phyloP scores from a whole-genome alignment of 92 coral and sea anemone genomes.

The Phymanthus crucifer region DNA sequence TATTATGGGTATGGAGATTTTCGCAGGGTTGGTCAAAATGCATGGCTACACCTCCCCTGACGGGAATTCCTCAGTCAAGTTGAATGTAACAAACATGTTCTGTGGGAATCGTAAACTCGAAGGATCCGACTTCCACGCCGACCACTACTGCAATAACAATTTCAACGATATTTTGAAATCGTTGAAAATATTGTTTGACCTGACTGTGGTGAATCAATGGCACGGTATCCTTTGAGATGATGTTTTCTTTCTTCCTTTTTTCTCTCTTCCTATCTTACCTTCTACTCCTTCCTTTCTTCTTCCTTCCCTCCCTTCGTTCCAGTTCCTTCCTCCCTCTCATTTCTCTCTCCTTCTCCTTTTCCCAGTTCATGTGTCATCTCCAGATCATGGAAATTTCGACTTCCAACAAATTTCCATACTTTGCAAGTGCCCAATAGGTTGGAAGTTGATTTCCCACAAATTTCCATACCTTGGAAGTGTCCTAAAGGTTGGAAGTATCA shows the following conservation, averaged over 20 bases:
- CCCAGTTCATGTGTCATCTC: not conserved
- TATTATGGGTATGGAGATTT: slow-evolving; percentile 90
- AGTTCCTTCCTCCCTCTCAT: not conserved
- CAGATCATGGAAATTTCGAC: too few relatives aligned
- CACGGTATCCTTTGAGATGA: slow-evolving; percentile 86
- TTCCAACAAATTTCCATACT: too few relatives aligned
- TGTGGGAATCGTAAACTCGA: slow-evolving; percentile 86
- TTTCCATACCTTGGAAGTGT: too few relatives aligned
- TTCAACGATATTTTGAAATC: slow-evolving; percentile 78
- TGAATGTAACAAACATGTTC: slow-evolving; percentile 47
- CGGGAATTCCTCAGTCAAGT: slow-evolving; percentile 38
- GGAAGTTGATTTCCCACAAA: too few relatives aligned
- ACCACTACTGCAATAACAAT: slow-evolving; percentile 90
- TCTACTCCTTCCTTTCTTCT: not conserved
- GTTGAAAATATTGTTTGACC: slow-evolving; percentile 83
- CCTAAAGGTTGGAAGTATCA: too few relatives aligned
- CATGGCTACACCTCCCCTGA: slow-evolving; percentile 58
- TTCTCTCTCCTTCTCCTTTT: too few relatives aligned
- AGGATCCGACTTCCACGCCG: slow-evolving; percentile 78
- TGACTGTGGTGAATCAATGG: slow-evolving; percentile 97
- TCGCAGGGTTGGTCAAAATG: slow-evolving; percentile 59
- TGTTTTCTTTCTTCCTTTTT: not conserved
- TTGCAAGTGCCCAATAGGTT: too few relatives aligned
- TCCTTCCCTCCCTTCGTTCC: not conserved
- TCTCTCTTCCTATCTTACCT: not conserved